Base-by-base conservation (phyloP, 1,140 invertebrate species). In the Marisa cornuarietis region DNA sequence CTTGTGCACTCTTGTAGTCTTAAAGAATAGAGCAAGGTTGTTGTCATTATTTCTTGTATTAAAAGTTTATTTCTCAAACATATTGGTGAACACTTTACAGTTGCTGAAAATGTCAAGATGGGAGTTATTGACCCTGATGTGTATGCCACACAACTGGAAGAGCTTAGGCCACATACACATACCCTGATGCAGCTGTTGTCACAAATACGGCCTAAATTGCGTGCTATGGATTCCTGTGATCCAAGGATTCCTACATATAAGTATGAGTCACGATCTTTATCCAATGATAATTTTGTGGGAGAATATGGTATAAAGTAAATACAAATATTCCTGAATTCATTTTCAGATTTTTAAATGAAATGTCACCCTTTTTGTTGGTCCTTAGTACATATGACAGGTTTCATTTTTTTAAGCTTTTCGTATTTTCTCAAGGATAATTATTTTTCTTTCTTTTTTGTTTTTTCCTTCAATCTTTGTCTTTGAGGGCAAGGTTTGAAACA, bases 241-340 rank as follows among this genome's bases (percentile, higher is more conserved):
- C 80, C 87, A 7, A 79, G 88, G 74, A 83, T 88, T 65, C 83
- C 88, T 26, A 89, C 88, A n/a, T 89, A 89, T 79, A 89, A 88
- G 88, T 89, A 82, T 77, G 85, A 78, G 49, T 26, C 8, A 62
- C 5, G 26, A 73, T 51, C 24, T 63, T 16, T 16, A 58, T 18
- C 54, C 54, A 58, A 18, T 14, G 11, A 58, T 58, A 18, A 58
- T 18, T 58, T 58, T 58, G 26, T 66, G n/a, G 65, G 22, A 68
- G 13, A 11, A 13, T 68, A 11, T 31, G 22, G 5, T 22, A 18
- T 22, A n/a, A 11, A n/a, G 31, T 13, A 68, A 16, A 13, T 22
- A 68, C 65, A 68, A 13, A 22, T 11, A 68, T 68, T 22, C 14
- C 65, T 22, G 22, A 13, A 24, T 68, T 31, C 13, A 22, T 4